Conservation (phyloP, 1,140 invertebrate genomes). For the Chelonus insularis region DNA sequence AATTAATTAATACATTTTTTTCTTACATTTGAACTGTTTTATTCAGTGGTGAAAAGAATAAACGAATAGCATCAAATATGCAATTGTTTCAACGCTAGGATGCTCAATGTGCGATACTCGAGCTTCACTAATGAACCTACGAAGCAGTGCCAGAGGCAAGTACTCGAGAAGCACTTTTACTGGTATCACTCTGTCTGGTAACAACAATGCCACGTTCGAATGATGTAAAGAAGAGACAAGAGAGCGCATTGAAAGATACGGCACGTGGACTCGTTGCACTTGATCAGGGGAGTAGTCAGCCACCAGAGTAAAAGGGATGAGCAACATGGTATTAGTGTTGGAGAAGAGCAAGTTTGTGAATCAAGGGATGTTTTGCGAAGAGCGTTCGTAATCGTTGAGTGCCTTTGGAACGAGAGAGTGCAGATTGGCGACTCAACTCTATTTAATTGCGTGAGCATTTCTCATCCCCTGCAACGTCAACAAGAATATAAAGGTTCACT, state of each 20-base stretch:
- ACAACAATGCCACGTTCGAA: slow-evolving; percentile 33
- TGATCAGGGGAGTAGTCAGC: not conserved
- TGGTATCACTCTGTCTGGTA: slow-evolving; percentile 48
- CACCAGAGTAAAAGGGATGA: not conserved
- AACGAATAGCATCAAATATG: slow-evolving; percentile 1
- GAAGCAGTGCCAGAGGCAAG: slow-evolving; percentile 32
- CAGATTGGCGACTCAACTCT: slow-evolving; percentile 22
- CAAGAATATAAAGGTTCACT: slow-evolving; percentile 2
- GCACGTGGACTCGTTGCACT: not conserved
- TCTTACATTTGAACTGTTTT: too few relatives aligned
- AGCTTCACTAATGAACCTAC: slow-evolving; percentile 56
- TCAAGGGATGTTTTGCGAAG: slow-evolving; percentile 11
- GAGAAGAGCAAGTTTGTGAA: not conserved
- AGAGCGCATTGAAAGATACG: not conserved
- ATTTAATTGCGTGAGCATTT: slow-evolving; percentile 38
- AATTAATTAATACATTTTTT: too few relatives aligned
- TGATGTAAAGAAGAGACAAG: too few relatives aligned
- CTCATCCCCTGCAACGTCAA: slow-evolving; percentile 15
- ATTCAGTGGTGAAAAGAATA: too few relatives aligned
- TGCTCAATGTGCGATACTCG: slow-evolving; percentile 40
- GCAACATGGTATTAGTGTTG: too few relatives aligned
- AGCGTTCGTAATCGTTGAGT: slow-evolving; percentile 32
- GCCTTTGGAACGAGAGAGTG: slow-evolving; percentile 19
- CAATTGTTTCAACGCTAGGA: not conserved
- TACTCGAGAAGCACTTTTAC: slow-evolving; percentile 54